These are phyloP conservation scores for Drosophila busckii DNA, from an alignment of 1,140 invertebrate species.

Conservation along the genomic window DNA sequence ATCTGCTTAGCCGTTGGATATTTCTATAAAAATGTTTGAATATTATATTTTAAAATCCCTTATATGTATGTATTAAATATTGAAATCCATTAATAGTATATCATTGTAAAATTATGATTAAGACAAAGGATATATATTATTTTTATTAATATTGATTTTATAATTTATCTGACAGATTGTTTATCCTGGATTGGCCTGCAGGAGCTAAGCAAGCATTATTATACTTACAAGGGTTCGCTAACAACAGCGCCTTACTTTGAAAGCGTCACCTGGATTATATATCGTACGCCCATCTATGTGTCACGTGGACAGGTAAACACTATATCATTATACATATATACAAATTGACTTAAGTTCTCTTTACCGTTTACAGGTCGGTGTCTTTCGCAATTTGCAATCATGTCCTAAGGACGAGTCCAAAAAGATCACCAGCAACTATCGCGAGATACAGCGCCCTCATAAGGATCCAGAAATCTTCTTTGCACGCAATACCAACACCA, in stretches of 20 bases:
- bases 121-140: no score
- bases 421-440: conserved; percentile 78
- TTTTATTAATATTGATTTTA: not conserved
- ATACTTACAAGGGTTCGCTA: conserved; percentile 83
- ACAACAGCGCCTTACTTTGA: conserved; percentile 86
- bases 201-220: conserved; percentile 78
- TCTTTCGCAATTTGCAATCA: conserved; percentile 76
- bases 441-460: conserved; percentile 71
- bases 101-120: no score
- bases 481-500: conserved; percentile 74
- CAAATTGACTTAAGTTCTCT: not conserved
- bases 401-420: conserved; percentile 77
- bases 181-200: conserved; percentile 77
- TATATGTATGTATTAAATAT: no score
- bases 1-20: no score
- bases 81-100: no score
- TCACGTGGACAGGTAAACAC: conserved; percentile 84
- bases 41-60: no score
- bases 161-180: conserved; percentile 47
- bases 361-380: conserved; percentile 57
- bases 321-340: not conserved
- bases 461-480: conserved; percentile 77
- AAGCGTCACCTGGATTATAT: conserved; percentile 87
- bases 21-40: no score
- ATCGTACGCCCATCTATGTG: conserved; percentile 85